Evolutionary conservation across 2,888 invertebrate genomes (phyloP), one percentile per base, ranked within the genome.

Genomic region (Cremastinae sp.): DNA sequence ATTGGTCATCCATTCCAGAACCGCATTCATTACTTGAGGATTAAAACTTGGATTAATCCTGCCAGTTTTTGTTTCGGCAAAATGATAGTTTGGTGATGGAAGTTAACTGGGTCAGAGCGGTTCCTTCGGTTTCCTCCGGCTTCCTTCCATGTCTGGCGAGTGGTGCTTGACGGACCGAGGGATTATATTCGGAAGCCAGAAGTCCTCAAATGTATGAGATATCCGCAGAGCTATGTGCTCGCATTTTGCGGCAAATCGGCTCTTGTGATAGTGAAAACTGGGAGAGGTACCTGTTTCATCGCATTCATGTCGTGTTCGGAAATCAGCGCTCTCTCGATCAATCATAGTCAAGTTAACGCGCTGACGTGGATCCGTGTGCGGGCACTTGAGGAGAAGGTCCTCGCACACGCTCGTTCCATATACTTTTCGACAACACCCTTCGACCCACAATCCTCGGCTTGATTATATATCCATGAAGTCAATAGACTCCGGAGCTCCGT

Each of bases 331-430:
- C 83, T 84, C 84, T 86, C 84, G 78, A 87, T 87, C 87, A 87
- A 87, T 87, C 87, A 87, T 85, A 84, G 84, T 86, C 84, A 86
- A 83, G 86, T 84, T 69, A 64, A 69, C 64, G 58, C 64, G 69
- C 39, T 74, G 74, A 70, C 69, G 64, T 7, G 37, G 37, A 56
- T 37, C 10, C 7, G 14, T 20, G 45, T 37, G 28, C 51, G 37
- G 62, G 64, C 64, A 56, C 69, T 64, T 49, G 53, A 35, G 55
- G 55, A 49, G 47, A 59, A 49, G 68, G 62, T 56, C 22, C 18
- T 43, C 28, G 14, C 66, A 35, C 43, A 9, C 0, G 7, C 35
- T 20, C 35, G 45, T 28, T 18, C 22, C 22, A 22, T 20, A 1
- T 20, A 4, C 22, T 7, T 22, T 39, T 51, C 20, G 49, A 10